phyloP scores from a whole-genome alignment of 1,140 invertebrate genomes.

The Triops cancriformis region DNA sequence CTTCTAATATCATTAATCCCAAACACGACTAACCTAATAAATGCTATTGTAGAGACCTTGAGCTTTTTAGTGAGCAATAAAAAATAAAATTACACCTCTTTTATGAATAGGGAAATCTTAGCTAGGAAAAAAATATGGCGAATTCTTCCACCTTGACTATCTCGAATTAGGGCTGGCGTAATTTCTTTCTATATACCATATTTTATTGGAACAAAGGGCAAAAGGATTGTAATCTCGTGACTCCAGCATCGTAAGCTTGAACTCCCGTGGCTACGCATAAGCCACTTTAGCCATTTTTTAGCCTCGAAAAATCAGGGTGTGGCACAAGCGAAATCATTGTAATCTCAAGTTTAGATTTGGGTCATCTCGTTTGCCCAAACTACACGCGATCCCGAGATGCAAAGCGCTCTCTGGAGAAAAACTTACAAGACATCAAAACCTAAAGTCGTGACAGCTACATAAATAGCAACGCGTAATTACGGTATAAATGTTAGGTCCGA shows the following conservation, averaged over 20 bases:
- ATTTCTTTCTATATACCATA: too few relatives aligned
- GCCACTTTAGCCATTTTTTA: background rate
- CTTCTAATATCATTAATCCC: too few relatives aligned
- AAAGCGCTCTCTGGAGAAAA: background rate
- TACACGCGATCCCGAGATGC: background rate
- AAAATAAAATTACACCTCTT: too few relatives aligned
- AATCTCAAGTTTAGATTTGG: background rate
- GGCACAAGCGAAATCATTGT: conserved; percentile 1
- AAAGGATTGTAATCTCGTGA: background rate
- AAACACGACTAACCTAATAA: too few relatives aligned
- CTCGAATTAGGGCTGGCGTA: too few relatives aligned
- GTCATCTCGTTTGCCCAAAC: background rate
- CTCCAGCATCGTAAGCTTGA: background rate
- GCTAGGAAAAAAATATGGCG: too few relatives aligned
- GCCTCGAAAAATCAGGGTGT: conserved; percentile 1
- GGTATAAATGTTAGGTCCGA: background rate
- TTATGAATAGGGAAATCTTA: too few relatives aligned
- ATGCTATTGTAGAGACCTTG: too few relatives aligned
- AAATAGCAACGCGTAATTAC: background rate
- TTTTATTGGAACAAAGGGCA: background rate
- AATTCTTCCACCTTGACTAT: too few relatives aligned
- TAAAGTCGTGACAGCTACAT: background rate
- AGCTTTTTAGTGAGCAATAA: too few relatives aligned
- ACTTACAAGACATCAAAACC: background rate
- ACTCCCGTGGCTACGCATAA: background rate